Conservation (phyloP, 2,888 invertebrate genomes). For the Arge pagana region DNA sequence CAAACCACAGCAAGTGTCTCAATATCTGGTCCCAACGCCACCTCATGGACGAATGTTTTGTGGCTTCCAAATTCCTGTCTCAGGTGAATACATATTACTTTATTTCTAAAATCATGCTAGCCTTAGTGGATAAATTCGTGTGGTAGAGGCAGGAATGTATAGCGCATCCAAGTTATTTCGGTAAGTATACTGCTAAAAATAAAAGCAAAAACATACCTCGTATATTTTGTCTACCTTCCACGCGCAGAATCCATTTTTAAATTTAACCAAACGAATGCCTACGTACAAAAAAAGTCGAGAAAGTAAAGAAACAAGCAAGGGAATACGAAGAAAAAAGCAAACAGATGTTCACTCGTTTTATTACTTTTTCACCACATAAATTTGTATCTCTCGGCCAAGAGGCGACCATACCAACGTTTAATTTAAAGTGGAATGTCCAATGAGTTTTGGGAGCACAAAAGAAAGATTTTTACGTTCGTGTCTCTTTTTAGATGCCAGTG, state of each 20-base stretch:
- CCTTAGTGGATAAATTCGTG: too few species aligned
- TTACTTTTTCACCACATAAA: slow-evolving; percentile 21
- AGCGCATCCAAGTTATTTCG: too few species aligned
- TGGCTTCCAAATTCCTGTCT: slow-evolving; percentile 60
- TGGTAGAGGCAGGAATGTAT: too few species aligned
- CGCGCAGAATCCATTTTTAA: slow-evolving; percentile 8
- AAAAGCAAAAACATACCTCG: too few species aligned
- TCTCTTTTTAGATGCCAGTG: slow-evolving; percentile 45
- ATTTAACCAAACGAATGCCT: neutral
- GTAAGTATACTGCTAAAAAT: too few species aligned
- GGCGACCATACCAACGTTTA: slow-evolving; percentile 7
- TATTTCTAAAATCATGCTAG: slow-evolving; percentile 6
- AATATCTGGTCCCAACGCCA: slow-evolving; percentile 46
- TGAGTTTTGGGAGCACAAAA: slow-evolving; percentile 18
- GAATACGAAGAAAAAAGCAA: neutral
- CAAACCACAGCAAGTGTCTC: slow-evolving; percentile 52
- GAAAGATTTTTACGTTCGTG: too few species aligned
- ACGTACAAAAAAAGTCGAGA: too few species aligned
- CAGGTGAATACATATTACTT: slow-evolving; percentile 46
- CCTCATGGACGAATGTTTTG: slow-evolving; percentile 50
- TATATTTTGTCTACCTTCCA: too few species aligned
- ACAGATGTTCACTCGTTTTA: neutral
- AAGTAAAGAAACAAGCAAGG: too few species aligned
- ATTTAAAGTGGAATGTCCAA: slow-evolving; percentile 12
- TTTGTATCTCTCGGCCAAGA: slow-evolving; percentile 16